These are phyloP conservation scores for Brachyhypopomus occidentalis DNA, from an alignment of 2,113 vertebrate genomes.

Conservation along the genomic window DNA sequence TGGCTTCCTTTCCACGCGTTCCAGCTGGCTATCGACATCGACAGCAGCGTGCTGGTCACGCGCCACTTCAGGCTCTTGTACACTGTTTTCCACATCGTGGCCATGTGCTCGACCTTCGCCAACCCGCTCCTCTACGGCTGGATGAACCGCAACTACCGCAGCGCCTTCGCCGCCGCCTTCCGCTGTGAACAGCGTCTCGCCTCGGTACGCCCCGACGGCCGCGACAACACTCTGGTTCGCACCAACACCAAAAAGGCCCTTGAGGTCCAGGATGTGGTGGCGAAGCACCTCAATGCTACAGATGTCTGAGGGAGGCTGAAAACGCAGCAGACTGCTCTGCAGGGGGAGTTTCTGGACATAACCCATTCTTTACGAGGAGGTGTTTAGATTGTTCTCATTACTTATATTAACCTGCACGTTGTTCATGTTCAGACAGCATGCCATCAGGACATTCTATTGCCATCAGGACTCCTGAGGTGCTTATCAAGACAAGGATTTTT, in stretches of 20 bases:
- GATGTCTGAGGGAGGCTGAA: conserved; percentile 66
- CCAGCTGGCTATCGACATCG: conserved; percentile 89
- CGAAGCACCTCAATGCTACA: conserved; percentile 69
- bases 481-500: neutral
- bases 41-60: conserved; percentile 80
- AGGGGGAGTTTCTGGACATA: neutral
- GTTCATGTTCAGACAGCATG: neutral
- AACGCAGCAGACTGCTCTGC: neutral
- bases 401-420: neutral
- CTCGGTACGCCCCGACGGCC: conserved; percentile 74
- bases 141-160: conserved; percentile 96
- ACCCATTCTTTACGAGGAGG: neutral
- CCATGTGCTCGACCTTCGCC: conserved; percentile 93
- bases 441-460: neutral
- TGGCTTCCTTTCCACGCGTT: conserved; percentile 93
- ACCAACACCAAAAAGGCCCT: conserved; percentile 69
- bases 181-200: conserved; percentile 77
- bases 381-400: neutral
- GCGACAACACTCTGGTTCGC: conserved; percentile 64
- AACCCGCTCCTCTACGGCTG: conserved; percentile 94
- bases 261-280: conserved; percentile 71
- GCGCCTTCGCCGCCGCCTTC: conserved; percentile 85
- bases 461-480: neutral
- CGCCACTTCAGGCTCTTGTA: conserved; percentile 92
- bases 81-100: conserved; percentile 88